phyloP scores from a whole-genome alignment of 2,888 invertebrate genomes.

The Anthophora plumipes region DNA sequence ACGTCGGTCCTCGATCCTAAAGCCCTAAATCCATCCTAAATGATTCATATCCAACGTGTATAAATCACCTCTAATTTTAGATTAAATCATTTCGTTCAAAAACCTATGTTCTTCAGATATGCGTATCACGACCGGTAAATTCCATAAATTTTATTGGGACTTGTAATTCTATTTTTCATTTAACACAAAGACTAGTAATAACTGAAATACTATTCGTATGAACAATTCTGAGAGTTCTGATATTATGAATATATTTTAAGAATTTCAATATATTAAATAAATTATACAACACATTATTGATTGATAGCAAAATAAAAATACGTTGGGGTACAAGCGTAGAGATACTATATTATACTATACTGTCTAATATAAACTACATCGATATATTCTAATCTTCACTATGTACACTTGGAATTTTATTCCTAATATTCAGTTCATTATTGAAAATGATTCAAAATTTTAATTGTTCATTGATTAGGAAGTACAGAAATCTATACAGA shows the following conservation, averaged over 20 bases:
- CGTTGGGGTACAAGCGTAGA: neutral
- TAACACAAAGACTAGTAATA: neutral
- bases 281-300: neutral
- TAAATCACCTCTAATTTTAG: conserved; percentile 59
- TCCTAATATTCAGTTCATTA: neutral
- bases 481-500: too few species aligned
- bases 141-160: neutral
- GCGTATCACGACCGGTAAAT: neutral
- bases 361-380: too few species aligned
- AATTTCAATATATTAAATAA: neutral
- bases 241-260: neutral
- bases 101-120: conserved; percentile 24
- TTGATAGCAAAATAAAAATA: neutral
- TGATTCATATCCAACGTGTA: conserved; percentile 52
- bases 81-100: conserved; percentile 44
- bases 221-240: too few species aligned
- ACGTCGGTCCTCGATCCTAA: conserved; percentile 45
- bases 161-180: neutral
- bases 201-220: neutral
- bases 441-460: neutral
- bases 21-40: conserved; percentile 58
- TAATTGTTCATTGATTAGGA: neutral
- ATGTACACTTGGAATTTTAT: neutral
- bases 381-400: too few species aligned
- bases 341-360: too few species aligned